Conservation (phyloP, 2,797 vertebrate species). For the Oryzias sinensis region DNA sequence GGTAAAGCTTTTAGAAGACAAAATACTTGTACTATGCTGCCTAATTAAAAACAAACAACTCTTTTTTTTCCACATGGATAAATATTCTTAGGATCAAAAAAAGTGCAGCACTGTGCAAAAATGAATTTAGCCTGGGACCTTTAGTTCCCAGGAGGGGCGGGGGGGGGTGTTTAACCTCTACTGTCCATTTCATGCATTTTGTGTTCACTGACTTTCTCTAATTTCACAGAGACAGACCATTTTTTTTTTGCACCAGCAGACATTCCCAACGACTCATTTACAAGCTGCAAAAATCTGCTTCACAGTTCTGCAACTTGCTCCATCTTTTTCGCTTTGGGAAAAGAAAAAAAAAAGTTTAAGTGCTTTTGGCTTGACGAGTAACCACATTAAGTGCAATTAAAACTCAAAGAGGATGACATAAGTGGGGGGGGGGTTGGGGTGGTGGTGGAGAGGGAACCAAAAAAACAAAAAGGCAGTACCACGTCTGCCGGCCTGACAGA, state of each 20-base stretch:
- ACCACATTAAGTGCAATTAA: constrained; percentile 82
- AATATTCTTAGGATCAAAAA: constrained; percentile 78
- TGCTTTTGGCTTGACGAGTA: constrained; percentile 79
- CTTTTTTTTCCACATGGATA: constrained; percentile 75
- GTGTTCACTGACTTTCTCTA: constrained; percentile 57
- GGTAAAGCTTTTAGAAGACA: constrained; percentile 66
- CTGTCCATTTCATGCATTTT: constrained; percentile 80
- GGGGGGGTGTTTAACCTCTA: constrained; percentile 82
- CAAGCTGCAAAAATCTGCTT: constrained; percentile 43
- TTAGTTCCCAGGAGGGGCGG: constrained; percentile 88
- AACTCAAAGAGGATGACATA: constrained; percentile 54
- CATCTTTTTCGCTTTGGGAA: constrained; percentile 50
- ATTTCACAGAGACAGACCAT: constrained; percentile 56
- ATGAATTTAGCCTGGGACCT: constrained; percentile 96
- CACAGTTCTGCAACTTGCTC: constrained; percentile 35
- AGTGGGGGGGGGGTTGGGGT: background rate
- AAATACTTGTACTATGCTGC: constrained; percentile 49
- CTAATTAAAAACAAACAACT: constrained; percentile 39
- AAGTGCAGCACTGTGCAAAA: constrained; percentile 99
- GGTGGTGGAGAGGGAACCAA: constrained; percentile 5
- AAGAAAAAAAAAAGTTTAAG: constrained; percentile 68
- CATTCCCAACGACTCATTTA: constrained; percentile 52
- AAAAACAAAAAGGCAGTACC: constrained; percentile 66
- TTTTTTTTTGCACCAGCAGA: constrained; percentile 49
- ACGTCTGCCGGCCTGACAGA: constrained; percentile 66